A percentile compares a stretch with the other conserved stretches of the same genome.
Conservation (phyloP, 2,888 invertebrate genomes). For the Rosalia funebris region DNA sequence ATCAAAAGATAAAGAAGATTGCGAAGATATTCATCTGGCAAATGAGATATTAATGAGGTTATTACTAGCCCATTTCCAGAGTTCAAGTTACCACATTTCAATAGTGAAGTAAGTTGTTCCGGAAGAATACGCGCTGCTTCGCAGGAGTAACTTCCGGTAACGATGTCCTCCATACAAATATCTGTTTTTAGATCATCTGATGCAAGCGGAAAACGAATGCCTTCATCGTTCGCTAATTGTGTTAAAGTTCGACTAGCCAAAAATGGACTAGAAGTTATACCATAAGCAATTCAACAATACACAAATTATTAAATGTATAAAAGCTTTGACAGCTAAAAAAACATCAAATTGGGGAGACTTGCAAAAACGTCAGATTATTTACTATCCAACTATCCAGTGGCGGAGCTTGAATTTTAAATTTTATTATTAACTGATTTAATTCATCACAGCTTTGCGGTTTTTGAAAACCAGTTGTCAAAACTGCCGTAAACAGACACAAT, state of each 20-base stretch:
- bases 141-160: not conserved
- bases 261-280: not conserved
- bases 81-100: constrained; percentile 9
- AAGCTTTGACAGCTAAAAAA: too few species aligned
- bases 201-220: not conserved
- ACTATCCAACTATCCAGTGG: too few species aligned
- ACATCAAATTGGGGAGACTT: too few species aligned
- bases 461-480: too few species aligned
- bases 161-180: constrained; percentile 15
- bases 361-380: too few species aligned
- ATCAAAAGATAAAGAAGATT: not conserved
- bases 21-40: constrained; percentile 2
- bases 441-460: too few species aligned
- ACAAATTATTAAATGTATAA: too few species aligned
- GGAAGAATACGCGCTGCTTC: not conserved
- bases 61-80: constrained; percentile 14
- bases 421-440: too few species aligned
- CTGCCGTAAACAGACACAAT: too few species aligned
- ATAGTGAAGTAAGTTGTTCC: not conserved
- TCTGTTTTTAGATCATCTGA: not conserved
- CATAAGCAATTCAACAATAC: not conserved
- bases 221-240: not conserved
- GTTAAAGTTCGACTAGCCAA: not conserved
- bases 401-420: too few species aligned
- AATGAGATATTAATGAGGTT: not conserved